Evolutionary conservation across 2,113 vertebrate genomes (phyloP).

Genomic region (Nerophis ophidion): DNA sequence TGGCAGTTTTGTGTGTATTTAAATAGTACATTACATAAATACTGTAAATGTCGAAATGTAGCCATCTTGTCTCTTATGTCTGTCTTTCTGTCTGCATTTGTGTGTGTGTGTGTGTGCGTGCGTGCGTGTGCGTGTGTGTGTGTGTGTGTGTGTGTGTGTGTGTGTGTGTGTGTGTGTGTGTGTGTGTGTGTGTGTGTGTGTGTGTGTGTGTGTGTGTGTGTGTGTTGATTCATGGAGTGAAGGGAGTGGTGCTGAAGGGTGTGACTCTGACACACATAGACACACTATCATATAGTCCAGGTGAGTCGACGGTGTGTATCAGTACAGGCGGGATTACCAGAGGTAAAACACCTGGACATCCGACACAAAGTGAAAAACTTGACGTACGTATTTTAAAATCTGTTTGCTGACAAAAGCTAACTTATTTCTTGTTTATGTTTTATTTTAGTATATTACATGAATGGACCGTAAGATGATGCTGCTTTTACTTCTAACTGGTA

Average conservation of each 20-base stretch:
- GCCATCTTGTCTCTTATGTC: too few relatives aligned
- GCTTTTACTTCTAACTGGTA: conserved; percentile 62
- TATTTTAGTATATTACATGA: conserved; percentile 11
- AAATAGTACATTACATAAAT: too few relatives aligned
- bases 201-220: conserved; percentile 18
- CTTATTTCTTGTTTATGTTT: not conserved
- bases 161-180: too few relatives aligned
- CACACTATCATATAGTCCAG: conserved; percentile 68
- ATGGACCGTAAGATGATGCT: conserved; percentile 45
- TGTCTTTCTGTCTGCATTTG: too few relatives aligned
- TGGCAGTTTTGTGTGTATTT: too few relatives aligned
- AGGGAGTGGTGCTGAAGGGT: conserved; percentile 69
- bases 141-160: too few relatives aligned
- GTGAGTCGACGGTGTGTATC: conserved; percentile 73
- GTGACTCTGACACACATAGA: conserved; percentile 78
- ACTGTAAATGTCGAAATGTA: too few relatives aligned
- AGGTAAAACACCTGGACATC: not conserved
- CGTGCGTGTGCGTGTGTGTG: too few relatives aligned
- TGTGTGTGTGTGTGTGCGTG: too few relatives aligned
- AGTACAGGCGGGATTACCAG: conserved; percentile 23
- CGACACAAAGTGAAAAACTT: conserved; percentile 15
- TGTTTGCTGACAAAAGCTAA: conserved; percentile 1
- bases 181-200: conserved; percentile 1
- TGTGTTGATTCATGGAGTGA: conserved; percentile 49
- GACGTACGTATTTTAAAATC: not conserved